Conservation (phyloP, 2,113 vertebrate species). For the Podocnemis expansa region DNA sequence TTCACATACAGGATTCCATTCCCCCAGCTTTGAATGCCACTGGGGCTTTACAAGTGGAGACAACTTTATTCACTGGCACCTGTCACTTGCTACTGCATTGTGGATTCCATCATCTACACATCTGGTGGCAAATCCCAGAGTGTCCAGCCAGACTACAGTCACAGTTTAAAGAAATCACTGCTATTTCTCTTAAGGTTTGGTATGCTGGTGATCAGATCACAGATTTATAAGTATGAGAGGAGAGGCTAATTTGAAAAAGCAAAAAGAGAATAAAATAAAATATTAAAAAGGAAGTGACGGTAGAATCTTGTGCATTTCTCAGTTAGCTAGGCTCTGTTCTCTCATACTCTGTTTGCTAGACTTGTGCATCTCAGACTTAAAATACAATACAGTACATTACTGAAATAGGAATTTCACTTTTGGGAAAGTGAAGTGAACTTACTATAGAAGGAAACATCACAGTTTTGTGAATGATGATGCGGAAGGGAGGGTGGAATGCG, state of each 20-base stretch:
- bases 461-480: neutral
- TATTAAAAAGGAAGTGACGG: neutral
- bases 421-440: neutral
- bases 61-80: too few relatives aligned
- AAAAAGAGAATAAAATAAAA: neutral
- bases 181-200: neutral
- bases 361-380: neutral
- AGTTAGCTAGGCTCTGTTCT: too few relatives aligned
- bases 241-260: fast-evolving
- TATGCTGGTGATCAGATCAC: neutral
- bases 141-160: neutral
- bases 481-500: neutral
- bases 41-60: too few relatives aligned
- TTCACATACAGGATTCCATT: too few relatives aligned
- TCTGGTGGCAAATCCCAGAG: too few relatives aligned
- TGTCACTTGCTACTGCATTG: too few relatives aligned
- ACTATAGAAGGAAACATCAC: too few relatives aligned
- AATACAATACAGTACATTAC: neutral
- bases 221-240: fast-evolving
- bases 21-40: too few relatives aligned
- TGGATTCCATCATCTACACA: too few relatives aligned
- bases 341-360: neutral
- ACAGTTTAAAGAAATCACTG: fast-evolving
- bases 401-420: neutral
- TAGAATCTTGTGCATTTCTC: neutral